Base-by-base conservation (phyloP, 1,140 invertebrate species). In the Scaptomyza hsui region DNA sequence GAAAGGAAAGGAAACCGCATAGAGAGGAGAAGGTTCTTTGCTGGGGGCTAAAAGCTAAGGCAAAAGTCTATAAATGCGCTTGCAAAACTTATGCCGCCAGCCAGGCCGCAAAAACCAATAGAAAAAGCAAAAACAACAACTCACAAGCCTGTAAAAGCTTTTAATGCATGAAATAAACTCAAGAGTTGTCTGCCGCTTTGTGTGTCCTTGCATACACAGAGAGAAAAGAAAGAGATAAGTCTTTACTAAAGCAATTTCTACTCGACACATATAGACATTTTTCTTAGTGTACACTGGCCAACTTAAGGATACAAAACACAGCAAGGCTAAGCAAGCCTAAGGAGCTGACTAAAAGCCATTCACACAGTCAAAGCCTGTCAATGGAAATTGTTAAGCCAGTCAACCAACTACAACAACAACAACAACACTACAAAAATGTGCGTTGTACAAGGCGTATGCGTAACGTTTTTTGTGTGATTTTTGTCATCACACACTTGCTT, bases 41-140 rank as follows among this genome's bases (percentile, higher is more conserved):
- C n/a, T n/a, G 44, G 47, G 47, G 44, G 39, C 37, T 18, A 15
- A 69, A 70, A 75, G 51, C 24, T 44, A 24, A 48, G 32, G 57
- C 47, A 71, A 67, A 83, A 76, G 73, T 86, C 70, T 81, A 81
- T 81, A 88, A 86, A 86, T 72, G 62, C 82, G 62, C 81, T n/a
- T 74, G 77, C 49, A 49, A 67, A 86, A 85, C 59, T 77, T 86
- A 74, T 64, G 47, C n/a, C n/a, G n/a, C n/a, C n/a, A n/a, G n/a
- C 37, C 62, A 67, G 39, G 73, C 82, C 81, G 61, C 76, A 79
- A 65, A 68, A 67, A 73, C 73, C 69, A 59, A 72, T 60, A 47
- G 51, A 55, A 79, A 76, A n/a, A 9, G 12, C 52, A 72, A 57
- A 37, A 67, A 49, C 63, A 77, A 61, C 67, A 68, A 56, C 59